Conservation (phyloP, 2,113 vertebrate genomes). For the Onychorhynchus coronatus region DNA sequence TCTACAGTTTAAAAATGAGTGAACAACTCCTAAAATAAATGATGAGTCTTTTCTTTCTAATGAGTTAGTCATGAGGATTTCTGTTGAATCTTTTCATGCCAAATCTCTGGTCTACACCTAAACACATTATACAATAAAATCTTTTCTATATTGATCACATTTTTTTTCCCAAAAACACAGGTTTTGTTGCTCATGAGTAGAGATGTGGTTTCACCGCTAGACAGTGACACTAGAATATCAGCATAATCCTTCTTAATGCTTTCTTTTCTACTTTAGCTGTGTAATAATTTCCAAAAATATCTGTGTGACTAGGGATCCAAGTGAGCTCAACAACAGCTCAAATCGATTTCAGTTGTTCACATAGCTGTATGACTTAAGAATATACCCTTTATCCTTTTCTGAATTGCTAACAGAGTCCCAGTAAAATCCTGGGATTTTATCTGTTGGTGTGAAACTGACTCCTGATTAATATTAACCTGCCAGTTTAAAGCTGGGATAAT, state of each 20-base stretch:
- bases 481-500: slow-evolving; percentile 28
- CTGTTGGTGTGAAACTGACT: not conserved
- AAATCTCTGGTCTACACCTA: not conserved
- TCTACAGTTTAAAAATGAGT: not conserved
- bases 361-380: slow-evolving; percentile 12
- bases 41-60: not conserved
- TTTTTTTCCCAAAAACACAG: not conserved
- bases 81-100: not conserved
- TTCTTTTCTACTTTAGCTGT: slow-evolving; percentile 18
- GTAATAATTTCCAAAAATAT: slow-evolving; percentile 31
- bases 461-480: not conserved
- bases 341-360: slow-evolving; percentile 24
- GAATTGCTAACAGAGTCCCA: slow-evolving; percentile 9
- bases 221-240: slow-evolving; percentile 18
- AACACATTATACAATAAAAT: not conserved
- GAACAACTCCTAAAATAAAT: not conserved
- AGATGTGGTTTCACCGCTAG: not conserved
- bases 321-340: not conserved
- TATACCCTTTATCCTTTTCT: slow-evolving; percentile 32
- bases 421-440: slow-evolving; percentile 32
- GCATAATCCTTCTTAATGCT: slow-evolving; percentile 33
- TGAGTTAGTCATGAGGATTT: not conserved
- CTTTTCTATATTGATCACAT: not conserved
- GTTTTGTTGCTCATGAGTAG: not conserved
- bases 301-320: not conserved